Evolutionary conservation across 2,888 invertebrate genomes (phyloP), one percentile per base, ranked within the genome.

Genomic region (Tetropium fuscum): DNA sequence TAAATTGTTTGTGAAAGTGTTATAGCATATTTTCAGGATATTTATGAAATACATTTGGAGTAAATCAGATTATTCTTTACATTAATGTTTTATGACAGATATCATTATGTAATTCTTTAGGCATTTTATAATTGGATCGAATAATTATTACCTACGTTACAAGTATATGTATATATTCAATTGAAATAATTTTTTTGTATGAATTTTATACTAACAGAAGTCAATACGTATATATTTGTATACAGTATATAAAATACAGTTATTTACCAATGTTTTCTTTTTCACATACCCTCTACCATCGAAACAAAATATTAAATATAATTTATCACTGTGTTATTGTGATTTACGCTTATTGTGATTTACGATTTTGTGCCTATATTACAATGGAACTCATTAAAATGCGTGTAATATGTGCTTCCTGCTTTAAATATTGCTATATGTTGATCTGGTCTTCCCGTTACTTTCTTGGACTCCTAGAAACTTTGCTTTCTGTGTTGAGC

Each of bases 171-270:
- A 44, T 22, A 30, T 48, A 34, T 51, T 34, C 43, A 40, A 43
- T 53, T 41, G 43, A 32, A 38, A 20, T 34, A 34, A 44, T 30
- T 30, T 51, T 51, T 51, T 51, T 27, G 19, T 51, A 40, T 40
- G 49, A 53, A 27, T 63, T 60, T 64, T 64, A 38, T 58, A 60
- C 60, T 58, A 64, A 60, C 60, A 57, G 45, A 36, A 63, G 57
- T 25, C 59, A 58, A 63, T 56, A 59, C 56, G 58, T 58, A 60
- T 49, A 58, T 56, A 51, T 58, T 51, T 58, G 54, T 62, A 58
- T 55, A 55, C 62, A 49, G 38, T 54, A 49, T 57, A 51, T 51
- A 32, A 47, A 60, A 60, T 60, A 60, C 53, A 60, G 43, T 53
- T 57, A 45, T 62, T 49, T 58, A 54, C 53, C 32, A 58, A 41